Evolutionary conservation across 1,140 invertebrate species (phyloP), one percentile per base, ranked within the genome.

Genomic region (Bombyx mori): DNA sequence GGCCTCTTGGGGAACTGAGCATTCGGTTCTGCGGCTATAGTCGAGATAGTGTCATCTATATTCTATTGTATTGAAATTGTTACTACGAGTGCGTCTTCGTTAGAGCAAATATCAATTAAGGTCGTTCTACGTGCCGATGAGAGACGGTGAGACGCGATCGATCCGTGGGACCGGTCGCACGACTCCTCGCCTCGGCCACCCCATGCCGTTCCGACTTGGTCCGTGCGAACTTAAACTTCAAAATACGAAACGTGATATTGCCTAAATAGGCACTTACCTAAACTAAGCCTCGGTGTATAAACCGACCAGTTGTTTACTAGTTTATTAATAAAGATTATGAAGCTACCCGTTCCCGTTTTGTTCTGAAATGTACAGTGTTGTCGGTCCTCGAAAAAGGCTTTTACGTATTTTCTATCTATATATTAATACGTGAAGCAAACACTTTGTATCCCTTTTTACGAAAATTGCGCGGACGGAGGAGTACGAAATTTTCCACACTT

Each of bases 241-340:
- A 80, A 83, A 80, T 80, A 76, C 74, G 69, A 86, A 79, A 86
- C 81, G 81, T 86, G 81, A 71, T 79, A 77, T 73, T 69, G 78
- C 81, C 67, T 86, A 84, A 86, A 80, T 68, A 82, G 75, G 61
- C 69, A 73, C 71, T 82, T 74, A 69, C 64, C 65, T 65, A 69
- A 72, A 75, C 66, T 75, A 67, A 73, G 65, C 66, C 54, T 56
- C 59, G 47, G 52, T 49, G 55, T 63, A 52, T 62, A 50, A 61
- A 56, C 62, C 66, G 50, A 69, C 58, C 65, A 72, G 66, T 65
- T 80, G 71, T 77, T 82, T 79, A 68, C 71, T 67, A 68, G 67
- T 68, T 65, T 70, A 77, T 73, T 80, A 74, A 80, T 77, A 77
- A 70, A 72, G 62, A 70, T 72, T 68, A 65, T 22, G 18, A 9